These are phyloP conservation scores for Empidonax traillii DNA, from an alignment of 2,113 vertebrate genomes.

Conservation along the genomic window DNA sequence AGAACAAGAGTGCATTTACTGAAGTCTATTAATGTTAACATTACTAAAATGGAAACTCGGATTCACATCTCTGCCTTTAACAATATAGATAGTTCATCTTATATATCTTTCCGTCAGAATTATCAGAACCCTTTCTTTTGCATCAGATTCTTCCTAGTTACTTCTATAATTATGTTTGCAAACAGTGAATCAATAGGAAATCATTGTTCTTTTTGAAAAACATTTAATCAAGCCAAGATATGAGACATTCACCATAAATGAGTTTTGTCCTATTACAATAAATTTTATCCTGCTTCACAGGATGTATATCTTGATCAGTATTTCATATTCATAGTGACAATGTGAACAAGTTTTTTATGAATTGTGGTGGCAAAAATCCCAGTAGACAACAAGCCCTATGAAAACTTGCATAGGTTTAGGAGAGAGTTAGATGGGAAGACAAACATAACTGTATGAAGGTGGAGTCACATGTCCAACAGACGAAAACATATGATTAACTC, in stretches of 20 bases:
- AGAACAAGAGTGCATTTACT: not conserved
- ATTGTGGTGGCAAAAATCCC: not conserved
- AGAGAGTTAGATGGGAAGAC: not conserved
- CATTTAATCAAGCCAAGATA: not conserved
- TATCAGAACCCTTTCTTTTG: not conserved
- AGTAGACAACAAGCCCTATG: not conserved
- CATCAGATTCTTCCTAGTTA: not conserved
- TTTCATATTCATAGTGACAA: not conserved
- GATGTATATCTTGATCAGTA: not conserved
- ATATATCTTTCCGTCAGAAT: not conserved
- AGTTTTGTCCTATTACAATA: not conserved
- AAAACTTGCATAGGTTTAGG: not conserved
- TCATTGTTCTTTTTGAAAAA: not conserved
- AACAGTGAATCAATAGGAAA: not conserved
- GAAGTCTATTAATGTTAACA: not conserved
- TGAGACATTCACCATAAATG: not conserved
- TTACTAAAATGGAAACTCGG: not conserved
- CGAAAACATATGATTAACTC: not conserved
- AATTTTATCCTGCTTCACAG: not conserved
- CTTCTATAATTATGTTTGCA: not conserved
- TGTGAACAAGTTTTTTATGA: not conserved
- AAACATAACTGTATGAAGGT: not conserved
- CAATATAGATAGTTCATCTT: not conserved
- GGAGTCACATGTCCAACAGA: not conserved
- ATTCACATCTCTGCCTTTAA: not conserved